Conservation (phyloP, 2,113 vertebrate species). For the Psittacara wagleri region DNA sequence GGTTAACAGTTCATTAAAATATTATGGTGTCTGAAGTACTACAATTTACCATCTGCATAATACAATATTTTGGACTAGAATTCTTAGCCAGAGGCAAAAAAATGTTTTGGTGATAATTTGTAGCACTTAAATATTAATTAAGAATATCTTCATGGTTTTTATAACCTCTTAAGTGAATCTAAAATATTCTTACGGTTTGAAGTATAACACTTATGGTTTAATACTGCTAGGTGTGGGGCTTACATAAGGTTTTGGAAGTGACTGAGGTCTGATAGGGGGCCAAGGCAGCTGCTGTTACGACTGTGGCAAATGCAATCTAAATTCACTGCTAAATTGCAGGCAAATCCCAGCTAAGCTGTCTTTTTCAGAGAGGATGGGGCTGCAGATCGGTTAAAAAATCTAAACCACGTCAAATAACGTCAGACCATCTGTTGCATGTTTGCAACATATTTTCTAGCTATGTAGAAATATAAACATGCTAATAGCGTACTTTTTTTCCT, state of each 20-base stretch:
- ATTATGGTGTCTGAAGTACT: neutral
- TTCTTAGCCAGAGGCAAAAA: neutral
- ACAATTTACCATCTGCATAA: neutral
- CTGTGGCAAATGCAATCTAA: constrained; percentile 63
- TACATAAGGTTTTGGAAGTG: constrained; percentile 67
- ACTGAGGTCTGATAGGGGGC: constrained; percentile 52
- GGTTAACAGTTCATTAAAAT: neutral
- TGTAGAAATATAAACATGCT: constrained; percentile 61
- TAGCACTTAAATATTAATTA: neutral
- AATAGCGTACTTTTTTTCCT: neutral
- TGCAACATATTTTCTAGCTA: constrained; percentile 55
- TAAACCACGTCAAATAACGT: constrained; percentile 64
- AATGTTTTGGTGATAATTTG: neutral
- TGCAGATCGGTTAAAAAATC: constrained; percentile 52
- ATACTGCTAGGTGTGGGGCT: constrained; percentile 10
- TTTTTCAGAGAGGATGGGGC: constrained; percentile 66
- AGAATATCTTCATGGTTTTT: neutral
- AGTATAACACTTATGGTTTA: constrained; percentile 12
- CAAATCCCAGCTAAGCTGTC: constrained; percentile 83
- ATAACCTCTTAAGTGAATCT: constrained; percentile 1
- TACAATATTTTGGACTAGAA: neutral
- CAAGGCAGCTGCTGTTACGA: constrained; percentile 50
- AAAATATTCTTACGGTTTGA: constrained; percentile 31
- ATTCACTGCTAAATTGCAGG: constrained; percentile 73
- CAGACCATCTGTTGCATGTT: constrained; percentile 77